Evolutionary conservation across 2,113 vertebrate genomes (phyloP), one percentile per base, ranked within the genome.

Genomic region (Casuarius casuarius): DNA sequence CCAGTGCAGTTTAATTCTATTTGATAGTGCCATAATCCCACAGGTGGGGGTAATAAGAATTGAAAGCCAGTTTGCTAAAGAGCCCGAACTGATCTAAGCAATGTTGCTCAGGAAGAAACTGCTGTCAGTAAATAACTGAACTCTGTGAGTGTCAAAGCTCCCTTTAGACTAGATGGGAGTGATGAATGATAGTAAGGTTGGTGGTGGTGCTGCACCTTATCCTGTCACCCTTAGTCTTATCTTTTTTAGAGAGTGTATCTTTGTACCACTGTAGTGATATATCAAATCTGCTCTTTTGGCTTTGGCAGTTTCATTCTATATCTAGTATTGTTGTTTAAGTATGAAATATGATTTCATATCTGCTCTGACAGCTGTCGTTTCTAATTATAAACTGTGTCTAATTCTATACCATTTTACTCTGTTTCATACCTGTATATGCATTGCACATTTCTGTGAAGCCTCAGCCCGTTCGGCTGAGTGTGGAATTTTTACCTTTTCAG

Each of bases 381-480:
- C 95, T 94, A 96, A 94, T 94, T 92, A 96, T 97, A 97, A 85
- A 84, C 75, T 52, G 33, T 66, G 22, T 93, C 89, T 95, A 96
- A 92, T 90, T 97, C 93, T 84, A 52, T 56, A 78, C 46, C 3
- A 6, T 94, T 94, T 96, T 90, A 88, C 85, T 93, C 84, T 95
- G 59, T 44, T 97, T 95, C 91, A 97, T 92, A 95, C 91, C 92
- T 96, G 94, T 78, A 87, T 95, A 91, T 95, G 77, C 92, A 82
- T 95, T 94, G 89, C 92, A 96, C 84, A 74, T 95, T 95, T 87
- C 92, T 95, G 68, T 42, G 93, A 58, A 93, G 79, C 56, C 82
- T 94, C 56, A 95, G 91, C 85, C 90, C 91, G 78, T 91, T 94
- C 91, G 92, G 87, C 78, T 97, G 95, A 90, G 91, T 51, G 51